Evolutionary conservation across 64 coral and sea anemone genomes (phyloP), one percentile per base, ranked within the genome.

Genomic region (Exaiptasia diaphana): DNA sequence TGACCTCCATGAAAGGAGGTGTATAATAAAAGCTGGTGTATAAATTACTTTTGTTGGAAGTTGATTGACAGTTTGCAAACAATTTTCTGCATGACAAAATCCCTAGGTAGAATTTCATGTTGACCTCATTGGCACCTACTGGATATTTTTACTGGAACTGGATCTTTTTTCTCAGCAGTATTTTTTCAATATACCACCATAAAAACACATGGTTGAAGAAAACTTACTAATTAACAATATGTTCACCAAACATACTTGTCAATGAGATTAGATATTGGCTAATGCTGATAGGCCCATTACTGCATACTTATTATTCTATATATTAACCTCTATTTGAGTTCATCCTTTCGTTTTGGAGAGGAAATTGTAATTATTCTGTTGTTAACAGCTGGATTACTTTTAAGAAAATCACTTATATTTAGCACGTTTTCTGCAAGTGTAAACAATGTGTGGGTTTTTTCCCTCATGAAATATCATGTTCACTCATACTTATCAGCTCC

Each of bases 351-450:
- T 65, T 28, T 35, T 32, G 61, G 58, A 62, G 3, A 62, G 61
- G 61, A 65, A 65, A 65, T 65, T 65, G 57, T 61, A 61, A 61
- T 61, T 11, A 61, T 61, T 61, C 26, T 61, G 2, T 65, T 65
- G 38, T 14, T 21, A 65, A 35, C 61, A 65, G 61, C 61, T 65
- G 61, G 30, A 15, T 65, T 65, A 35, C 22, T 65, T 35, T 65
- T 28, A 65, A 65, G 10, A 14, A 14, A 62, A 6, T n/a, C 61
- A 34, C 61, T 65, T 65, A 35, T 13, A 37, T 65, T 65, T 65
- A 65, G 61, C 61, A 65, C 61, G 31, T 65, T 65, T 65, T 9
- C 32, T 65, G 5, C 13, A 37, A 35, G 58, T 62, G 61, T 65
- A 65, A 65, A 65, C 30, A 65, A 65, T 65, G 31, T 64, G 27